A percentile compares a stretch with the other conserved stretches of the same genome.
Evolutionary conservation across 1,140 invertebrate genomes (phyloP).

Genomic region (Dendrolimus punctatus): DNA sequence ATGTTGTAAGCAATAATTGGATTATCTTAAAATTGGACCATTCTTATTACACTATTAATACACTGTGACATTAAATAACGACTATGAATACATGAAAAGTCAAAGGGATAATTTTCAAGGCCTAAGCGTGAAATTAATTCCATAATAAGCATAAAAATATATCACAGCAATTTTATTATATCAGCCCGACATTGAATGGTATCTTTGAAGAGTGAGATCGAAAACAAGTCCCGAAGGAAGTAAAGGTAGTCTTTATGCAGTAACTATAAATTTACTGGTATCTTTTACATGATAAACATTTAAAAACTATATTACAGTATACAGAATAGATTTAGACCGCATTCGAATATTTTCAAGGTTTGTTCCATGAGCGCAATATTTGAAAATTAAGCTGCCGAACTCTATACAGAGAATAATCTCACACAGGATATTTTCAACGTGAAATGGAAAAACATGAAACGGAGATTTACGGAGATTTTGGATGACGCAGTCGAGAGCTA

Average conservation of each 20-base stretch:
- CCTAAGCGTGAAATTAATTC: conserved; percentile 32
- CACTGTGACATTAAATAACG: conserved; percentile 10
- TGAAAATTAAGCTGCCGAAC: too few species aligned
- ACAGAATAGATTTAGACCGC: conserved; percentile 3
- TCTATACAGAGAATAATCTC: too few species aligned
- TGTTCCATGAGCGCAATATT: too few species aligned
- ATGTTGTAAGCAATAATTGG: too few species aligned
- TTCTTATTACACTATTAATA: conserved; percentile 21
- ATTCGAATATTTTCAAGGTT: conserved; percentile 3
- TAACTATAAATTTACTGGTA: conserved; percentile 13
- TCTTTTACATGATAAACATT: conserved; percentile 20
- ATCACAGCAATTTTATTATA: conserved; percentile 60
- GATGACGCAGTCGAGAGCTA: too few species aligned
- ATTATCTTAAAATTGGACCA: conserved; percentile 38
- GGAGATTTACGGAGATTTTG: too few species aligned
- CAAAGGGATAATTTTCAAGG: conserved; percentile 29
- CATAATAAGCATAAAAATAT: conserved; percentile 64
- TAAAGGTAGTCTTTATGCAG: too few species aligned
- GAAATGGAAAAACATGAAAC: too few species aligned
- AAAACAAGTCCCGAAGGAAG: conserved; percentile 23
- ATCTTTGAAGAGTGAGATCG: conserved; percentile 41
- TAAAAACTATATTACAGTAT: conserved; percentile 11
- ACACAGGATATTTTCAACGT: too few species aligned
- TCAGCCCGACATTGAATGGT: conserved; percentile 43
- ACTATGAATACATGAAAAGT: conserved; percentile 30